These are phyloP conservation scores for Oncorhynchus nerka DNA, from an alignment of 2,113 vertebrate genomes.

Conservation along the genomic window DNA sequence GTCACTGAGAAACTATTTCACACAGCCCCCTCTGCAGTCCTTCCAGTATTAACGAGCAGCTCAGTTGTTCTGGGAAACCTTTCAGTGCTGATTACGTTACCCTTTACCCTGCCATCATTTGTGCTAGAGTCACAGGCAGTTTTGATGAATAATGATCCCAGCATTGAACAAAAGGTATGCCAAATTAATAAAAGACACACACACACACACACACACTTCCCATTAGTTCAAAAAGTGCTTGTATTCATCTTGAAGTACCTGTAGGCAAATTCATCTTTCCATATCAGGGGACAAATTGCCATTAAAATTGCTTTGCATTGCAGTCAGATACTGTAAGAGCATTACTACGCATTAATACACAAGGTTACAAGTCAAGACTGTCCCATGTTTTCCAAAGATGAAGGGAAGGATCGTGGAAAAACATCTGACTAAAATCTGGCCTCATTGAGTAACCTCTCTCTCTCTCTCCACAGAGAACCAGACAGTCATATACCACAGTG, in stretches of 20 bases:
- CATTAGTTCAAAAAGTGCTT: slow-evolving; percentile 3
- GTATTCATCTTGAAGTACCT: slow-evolving; percentile 1
- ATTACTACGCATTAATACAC: not conserved
- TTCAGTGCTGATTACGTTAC: not conserved
- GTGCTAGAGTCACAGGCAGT: not conserved
- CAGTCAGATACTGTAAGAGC: not conserved
- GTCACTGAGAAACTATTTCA: slow-evolving; percentile 55
- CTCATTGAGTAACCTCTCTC: not conserved
- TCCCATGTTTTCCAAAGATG: not conserved
- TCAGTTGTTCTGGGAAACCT: slow-evolving; percentile 31
- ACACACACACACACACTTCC: not conserved
- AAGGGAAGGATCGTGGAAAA: not conserved
- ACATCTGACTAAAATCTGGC: not conserved
- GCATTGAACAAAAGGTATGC: not conserved
- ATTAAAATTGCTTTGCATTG: not conserved
- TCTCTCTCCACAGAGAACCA: not conserved
- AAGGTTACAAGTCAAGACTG: not conserved
- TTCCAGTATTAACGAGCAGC: slow-evolving; percentile 44
- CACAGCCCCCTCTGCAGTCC: slow-evolving; percentile 18
- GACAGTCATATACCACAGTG: not conserved
- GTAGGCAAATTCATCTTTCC: not conserved
- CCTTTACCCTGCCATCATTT: not conserved
- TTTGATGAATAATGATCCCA: not conserved
- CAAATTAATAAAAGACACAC: not conserved
- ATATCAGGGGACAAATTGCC: not conserved